Evolutionary conservation across 2,797 vertebrate species (phyloP).

Genomic region (Pampus argenteus): DNA sequence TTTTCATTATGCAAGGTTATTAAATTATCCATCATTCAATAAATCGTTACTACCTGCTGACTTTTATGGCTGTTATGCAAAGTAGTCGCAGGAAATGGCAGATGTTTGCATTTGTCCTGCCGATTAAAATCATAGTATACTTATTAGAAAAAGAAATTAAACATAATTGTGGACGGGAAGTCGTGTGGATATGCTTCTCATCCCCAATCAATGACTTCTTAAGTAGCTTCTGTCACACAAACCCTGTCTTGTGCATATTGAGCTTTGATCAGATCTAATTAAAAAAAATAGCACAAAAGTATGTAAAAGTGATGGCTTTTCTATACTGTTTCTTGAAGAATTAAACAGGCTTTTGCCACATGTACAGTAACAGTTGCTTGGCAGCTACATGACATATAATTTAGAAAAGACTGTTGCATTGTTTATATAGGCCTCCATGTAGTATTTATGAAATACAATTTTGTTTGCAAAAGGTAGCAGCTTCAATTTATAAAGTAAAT

Average conservation of each 20-base stretch:
- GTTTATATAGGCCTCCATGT: slow-evolving; percentile 25
- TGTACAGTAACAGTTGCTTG: slow-evolving; percentile 7
- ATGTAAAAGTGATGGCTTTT: not conserved
- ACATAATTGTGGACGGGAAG: not conserved
- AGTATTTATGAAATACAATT: slow-evolving; percentile 35
- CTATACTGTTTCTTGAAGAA: slow-evolving; percentile 15
- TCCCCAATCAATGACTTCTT: slow-evolving; percentile 1
- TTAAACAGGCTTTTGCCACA: slow-evolving; percentile 23
- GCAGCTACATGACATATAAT: slow-evolving; percentile 39
- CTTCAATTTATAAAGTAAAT: slow-evolving; percentile 45
- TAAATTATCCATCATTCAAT: not conserved
- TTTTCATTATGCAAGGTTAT: not conserved
- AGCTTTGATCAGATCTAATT: not conserved
- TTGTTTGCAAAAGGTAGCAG: slow-evolving; percentile 22
- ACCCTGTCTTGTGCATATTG: not conserved
- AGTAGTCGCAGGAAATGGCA: not conserved
- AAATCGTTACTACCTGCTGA: not conserved
- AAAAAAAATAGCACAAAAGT: not conserved
- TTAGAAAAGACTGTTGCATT: slow-evolving; percentile 16
- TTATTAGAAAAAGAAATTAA: no score
- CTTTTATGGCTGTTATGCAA: not conserved
- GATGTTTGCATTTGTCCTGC: not conserved
- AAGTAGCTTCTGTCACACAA: slow-evolving; percentile 7
- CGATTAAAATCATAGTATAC: no score
- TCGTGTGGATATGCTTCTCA: slow-evolving; percentile 2